Percentiles rank a stretch among this genome's conserved stretches.
Conservation (phyloP, 2,797 vertebrate species). For the Microctenopoma lineatum region DNA sequence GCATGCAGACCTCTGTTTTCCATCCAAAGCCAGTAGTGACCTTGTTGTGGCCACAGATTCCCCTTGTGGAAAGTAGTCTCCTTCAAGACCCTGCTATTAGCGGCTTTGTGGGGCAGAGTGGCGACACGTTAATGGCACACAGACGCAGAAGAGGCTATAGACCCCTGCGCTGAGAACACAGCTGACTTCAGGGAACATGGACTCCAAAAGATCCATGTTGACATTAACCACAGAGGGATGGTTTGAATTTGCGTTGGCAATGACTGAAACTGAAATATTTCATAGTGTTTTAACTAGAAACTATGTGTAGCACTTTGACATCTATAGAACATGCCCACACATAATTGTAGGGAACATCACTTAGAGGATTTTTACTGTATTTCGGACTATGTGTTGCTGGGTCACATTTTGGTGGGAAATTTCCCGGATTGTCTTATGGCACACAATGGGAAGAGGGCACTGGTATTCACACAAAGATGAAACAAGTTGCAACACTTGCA, state of each 20-base stretch:
- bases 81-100: conserved; percentile 75
- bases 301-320: conserved; percentile 15
- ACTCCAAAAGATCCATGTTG: conserved; percentile 39
- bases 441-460: not conserved
- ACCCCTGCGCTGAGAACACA: conserved; percentile 51
- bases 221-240: conserved; percentile 44
- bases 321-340: conserved; percentile 21
- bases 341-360: conserved; percentile 17
- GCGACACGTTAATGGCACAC: conserved; percentile 77
- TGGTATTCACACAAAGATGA: not conserved
- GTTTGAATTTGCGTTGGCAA: conserved; percentile 41
- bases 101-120: conserved; percentile 74
- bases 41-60: conserved; percentile 72
- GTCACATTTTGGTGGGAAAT: not conserved
- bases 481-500: not conserved
- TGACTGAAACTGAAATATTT: conserved; percentile 36
- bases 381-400: not conserved
- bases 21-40: conserved; percentile 65
- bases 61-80: conserved; percentile 65
- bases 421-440: not conserved
- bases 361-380: conserved; percentile 4
- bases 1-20: conserved; percentile 52
- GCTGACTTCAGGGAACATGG: conserved; percentile 56
- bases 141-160: conserved; percentile 63
- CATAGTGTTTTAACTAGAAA: conserved; percentile 37